Base-by-base conservation (phyloP, 2,888 invertebrate species). In the Listrodromus nycthemerus region DNA sequence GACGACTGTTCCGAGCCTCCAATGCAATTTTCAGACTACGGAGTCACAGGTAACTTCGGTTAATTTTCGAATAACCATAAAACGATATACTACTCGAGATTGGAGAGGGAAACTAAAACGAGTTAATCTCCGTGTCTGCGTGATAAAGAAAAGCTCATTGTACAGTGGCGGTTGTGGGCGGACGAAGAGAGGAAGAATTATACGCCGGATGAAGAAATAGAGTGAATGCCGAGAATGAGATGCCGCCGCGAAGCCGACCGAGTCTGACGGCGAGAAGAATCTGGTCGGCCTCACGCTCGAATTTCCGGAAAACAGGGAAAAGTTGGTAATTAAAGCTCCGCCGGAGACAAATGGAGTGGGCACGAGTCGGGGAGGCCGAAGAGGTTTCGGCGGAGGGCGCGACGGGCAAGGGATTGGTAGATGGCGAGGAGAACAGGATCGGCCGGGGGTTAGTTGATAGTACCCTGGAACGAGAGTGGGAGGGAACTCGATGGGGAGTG, bases 281-380 rank as follows among this genome's bases (percentile, higher is more conserved):
- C 88, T 88, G 88, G 86, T 81, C 80, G 87, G 81, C 84, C 82
- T 79, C 85, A 85, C 86, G 88, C 86, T 88, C 85, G 89, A 90
- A 90, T 90, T 90, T 89, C 87, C 87, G 87, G 89, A 88, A 88
- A 89, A 89, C 89, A 89, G 88, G 89, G 87, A 91, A 91, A 92
- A 91, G 91, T 91, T 92, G 90, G 91, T 92, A 92, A 92, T 92
- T 92, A 92, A 91, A 91, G 89, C 89, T 76, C 73, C 63, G 85
- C 81, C 85, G 81, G 74, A 67, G 69, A 80, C 74, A 78, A 69
- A 58, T 73, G 76, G 73, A 74, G 86, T 63, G 77, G 77, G 82
- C 55, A 75, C 71, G 73, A 80, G 81, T 55, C 69, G 45, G 71
- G 77, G 63, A 66, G 50, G 10, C 65, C 48, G 50, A 58, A 61